Percentiles rank a stretch among this genome's conserved stretches.
These are phyloP conservation scores for Sphaeridia pumilis DNA, from an alignment of 2,888 invertebrate genomes.

Conservation along the genomic window DNA sequence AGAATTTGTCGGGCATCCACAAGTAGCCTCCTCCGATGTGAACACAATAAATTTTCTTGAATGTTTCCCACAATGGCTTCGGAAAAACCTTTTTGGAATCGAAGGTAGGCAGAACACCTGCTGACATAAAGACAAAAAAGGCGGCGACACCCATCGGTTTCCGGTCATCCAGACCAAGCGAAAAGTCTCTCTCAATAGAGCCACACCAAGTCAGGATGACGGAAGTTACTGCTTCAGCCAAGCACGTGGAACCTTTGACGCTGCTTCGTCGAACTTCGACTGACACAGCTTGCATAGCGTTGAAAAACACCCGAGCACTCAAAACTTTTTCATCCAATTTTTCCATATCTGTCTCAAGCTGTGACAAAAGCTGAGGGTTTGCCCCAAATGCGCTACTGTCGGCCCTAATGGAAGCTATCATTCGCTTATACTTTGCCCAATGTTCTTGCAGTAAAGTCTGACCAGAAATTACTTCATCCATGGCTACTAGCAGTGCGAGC, in stretches of 20 bases:
- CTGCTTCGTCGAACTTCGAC: slow-evolving; percentile 8
- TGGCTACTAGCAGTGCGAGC: slow-evolving; percentile 44
- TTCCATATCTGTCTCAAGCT: slow-evolving; percentile 58
- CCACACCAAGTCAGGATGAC: slow-evolving; percentile 3
- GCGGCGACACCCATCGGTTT: slow-evolving; percentile 24
- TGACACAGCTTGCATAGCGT: slow-evolving; percentile 18
- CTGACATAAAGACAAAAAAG: slow-evolving; percentile 22
- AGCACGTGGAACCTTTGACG: slow-evolving; percentile 9
- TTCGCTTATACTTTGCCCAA: slow-evolving; percentile 66
- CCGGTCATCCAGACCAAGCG: slow-evolving; percentile 19
- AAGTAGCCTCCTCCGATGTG: slow-evolving; percentile 65
- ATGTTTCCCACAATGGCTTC: slow-evolving; percentile 22
- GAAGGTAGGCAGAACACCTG: slow-evolving; percentile 19
- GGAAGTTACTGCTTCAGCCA: slow-evolving; percentile 10
- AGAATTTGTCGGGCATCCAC: slow-evolving; percentile 77
- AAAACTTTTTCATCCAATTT: slow-evolving; percentile 56
- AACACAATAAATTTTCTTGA: slow-evolving; percentile 57
- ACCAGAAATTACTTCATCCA: slow-evolving; percentile 55
- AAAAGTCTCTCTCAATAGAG: slow-evolving; percentile 24
- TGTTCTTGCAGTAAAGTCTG: slow-evolving; percentile 51
- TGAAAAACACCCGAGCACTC: slow-evolving; percentile 56
- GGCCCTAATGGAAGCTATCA: slow-evolving; percentile 55
- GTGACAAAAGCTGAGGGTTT: slow-evolving; percentile 50
- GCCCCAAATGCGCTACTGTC: slow-evolving; percentile 50
- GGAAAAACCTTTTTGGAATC: slow-evolving; percentile 28